Percentiles rank a stretch among this genome's conserved stretches.
Evolutionary conservation across 1,140 invertebrate species (phyloP).

Genomic region (Triops cancriformis): DNA sequence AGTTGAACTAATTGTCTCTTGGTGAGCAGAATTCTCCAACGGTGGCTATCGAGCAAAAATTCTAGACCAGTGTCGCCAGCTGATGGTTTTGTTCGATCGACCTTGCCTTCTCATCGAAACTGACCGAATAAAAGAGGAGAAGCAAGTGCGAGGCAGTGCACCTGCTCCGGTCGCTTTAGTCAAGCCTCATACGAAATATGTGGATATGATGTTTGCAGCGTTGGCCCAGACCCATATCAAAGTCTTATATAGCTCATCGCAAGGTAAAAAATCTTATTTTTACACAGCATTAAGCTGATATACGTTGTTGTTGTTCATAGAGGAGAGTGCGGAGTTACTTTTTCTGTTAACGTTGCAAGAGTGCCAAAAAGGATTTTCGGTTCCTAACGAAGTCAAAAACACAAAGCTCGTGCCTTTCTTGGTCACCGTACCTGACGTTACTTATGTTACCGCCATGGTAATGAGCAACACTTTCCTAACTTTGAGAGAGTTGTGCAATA

Average conservation of each 20-base stretch:
- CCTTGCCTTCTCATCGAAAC: conserved; percentile 24
- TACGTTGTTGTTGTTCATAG: background rate
- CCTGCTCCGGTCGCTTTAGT: background rate
- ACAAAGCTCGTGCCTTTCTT: background rate
- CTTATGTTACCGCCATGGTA: background rate
- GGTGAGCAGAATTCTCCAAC: conserved; percentile 20
- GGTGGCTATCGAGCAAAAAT: conserved; percentile 10
- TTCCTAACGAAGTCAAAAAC: conserved; percentile 14
- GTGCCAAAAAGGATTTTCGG: conserved; percentile 9
- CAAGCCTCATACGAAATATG: conserved; percentile 22
- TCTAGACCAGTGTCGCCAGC: conserved; percentile 15
- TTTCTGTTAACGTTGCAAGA: conserved; percentile 20
- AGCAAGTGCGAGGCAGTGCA: background rate
- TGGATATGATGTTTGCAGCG: conserved; percentile 20
- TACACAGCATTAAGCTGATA: background rate
- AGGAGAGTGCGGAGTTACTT: conserved; percentile 17
- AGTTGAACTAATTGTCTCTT: no score
- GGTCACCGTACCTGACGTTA: background rate
- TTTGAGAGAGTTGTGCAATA: background rate
- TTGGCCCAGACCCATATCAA: conserved; percentile 24
- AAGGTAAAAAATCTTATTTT: conserved; percentile 19
- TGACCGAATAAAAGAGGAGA: conserved; percentile 16
- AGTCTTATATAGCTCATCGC: conserved; percentile 19
- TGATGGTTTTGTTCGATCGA: conserved; percentile 19
- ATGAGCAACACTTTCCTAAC: background rate